A percentile compares a stretch with the other conserved stretches of the same genome.
Conservation (phyloP, 2,888 invertebrate genomes). For the Notodonta ziczac region DNA sequence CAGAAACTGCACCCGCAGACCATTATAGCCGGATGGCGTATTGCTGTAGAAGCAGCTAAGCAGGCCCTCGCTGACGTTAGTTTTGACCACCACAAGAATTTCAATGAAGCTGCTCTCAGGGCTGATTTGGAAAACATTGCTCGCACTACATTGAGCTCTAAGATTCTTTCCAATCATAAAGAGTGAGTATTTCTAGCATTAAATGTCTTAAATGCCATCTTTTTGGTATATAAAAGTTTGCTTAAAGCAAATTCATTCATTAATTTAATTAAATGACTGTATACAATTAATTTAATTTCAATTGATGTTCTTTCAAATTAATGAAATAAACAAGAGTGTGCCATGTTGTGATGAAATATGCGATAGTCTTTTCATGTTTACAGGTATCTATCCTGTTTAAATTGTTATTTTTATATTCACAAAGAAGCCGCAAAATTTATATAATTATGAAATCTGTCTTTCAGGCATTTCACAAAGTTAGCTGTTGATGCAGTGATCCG, state of each 20-base stretch:
- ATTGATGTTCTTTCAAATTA: too few species aligned
- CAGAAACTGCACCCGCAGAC: conserved; percentile 99
- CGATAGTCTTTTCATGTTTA: too few species aligned
- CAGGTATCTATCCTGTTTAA: too few species aligned
- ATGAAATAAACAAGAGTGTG: too few species aligned
- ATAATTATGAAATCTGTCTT: conserved; percentile 23
- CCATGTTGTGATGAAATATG: too few species aligned
- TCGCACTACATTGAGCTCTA: conserved; percentile 98
- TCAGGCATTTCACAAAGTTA: conserved; percentile 93
- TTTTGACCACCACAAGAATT: conserved; percentile 89
- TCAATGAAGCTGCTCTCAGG: conserved; percentile 90
- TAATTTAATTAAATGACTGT: too few species aligned
- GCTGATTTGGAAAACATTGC: conserved; percentile 98
- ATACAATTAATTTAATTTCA: too few species aligned
- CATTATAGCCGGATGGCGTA: conserved; percentile 97
- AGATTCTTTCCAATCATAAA: conserved; percentile 98
- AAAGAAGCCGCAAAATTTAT: background rate
- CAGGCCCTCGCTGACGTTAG: conserved; percentile 92
- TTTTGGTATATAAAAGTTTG: too few species aligned
- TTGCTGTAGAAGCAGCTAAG: conserved; percentile 93
- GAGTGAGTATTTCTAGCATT: conserved; percentile 81
- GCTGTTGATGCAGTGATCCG: conserved; percentile 98
- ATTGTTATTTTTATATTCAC: background rate
- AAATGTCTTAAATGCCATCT: too few species aligned
- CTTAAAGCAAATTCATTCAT: too few species aligned